Conservation (phyloP, 1,140 invertebrate species). For the Subanguina moxae region DNA sequence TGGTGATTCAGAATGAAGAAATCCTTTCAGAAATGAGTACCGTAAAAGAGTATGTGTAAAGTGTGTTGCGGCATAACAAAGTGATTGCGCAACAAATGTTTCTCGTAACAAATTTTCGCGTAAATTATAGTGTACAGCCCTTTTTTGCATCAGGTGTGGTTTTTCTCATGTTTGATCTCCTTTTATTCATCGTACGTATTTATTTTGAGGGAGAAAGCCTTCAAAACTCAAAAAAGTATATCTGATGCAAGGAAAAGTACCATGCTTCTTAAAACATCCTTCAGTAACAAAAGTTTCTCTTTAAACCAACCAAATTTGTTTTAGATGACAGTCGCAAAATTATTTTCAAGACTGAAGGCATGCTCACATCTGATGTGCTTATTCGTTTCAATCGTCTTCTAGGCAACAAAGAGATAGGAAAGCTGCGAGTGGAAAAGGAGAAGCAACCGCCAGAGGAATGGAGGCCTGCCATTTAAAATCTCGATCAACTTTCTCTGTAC, state of each 20-base stretch:
- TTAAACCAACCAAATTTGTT: slow-evolving; percentile 11
- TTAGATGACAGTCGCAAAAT: slow-evolving; percentile 49
- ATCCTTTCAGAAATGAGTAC: too few species aligned
- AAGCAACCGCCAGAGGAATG: slow-evolving; percentile 1
- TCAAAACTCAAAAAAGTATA: neutral
- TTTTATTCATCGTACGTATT: neutral
- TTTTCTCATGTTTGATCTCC: too few species aligned
- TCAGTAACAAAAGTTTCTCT: neutral
- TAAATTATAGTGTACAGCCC: too few species aligned
- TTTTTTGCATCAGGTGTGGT: too few species aligned
- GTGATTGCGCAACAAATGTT: too few species aligned
- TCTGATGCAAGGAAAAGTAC: too few species aligned
- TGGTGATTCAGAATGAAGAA: too few species aligned
- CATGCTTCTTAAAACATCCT: neutral
- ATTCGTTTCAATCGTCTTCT: slow-evolving; percentile 55
- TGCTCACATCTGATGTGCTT: slow-evolving; percentile 44
- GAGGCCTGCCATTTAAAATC: neutral
- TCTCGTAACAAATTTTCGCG: too few species aligned
- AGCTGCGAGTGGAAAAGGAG: slow-evolving; percentile 8
- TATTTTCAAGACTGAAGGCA: slow-evolving; percentile 52
- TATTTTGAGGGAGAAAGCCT: neutral
- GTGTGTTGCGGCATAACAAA: too few species aligned
- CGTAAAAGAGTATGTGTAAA: too few species aligned
- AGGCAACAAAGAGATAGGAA: slow-evolving; percentile 51
- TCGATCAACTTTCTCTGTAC: too few species aligned